Evolutionary conservation across 2,888 invertebrate species (phyloP).

Genomic region (Pandemis heparana): DNA sequence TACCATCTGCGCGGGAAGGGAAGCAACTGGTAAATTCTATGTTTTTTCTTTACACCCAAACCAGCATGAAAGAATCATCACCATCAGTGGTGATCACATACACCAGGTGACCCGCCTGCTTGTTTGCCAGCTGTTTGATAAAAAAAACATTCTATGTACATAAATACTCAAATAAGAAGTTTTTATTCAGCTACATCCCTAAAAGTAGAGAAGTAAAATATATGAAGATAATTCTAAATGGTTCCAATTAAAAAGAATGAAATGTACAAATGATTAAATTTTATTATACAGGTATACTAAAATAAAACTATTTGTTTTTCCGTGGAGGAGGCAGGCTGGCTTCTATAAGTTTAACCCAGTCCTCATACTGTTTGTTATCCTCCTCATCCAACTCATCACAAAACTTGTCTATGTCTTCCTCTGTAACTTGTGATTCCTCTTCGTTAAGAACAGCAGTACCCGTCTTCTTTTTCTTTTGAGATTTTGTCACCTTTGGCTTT

Average conservation of each 20-base stretch:
- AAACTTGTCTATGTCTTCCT: conserved; percentile 79
- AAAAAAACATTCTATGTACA: no score
- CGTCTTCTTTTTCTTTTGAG: conserved; percentile 46
- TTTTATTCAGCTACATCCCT: no score
- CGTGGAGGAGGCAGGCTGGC: conserved; percentile 67
- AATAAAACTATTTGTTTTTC: conserved; percentile 49
- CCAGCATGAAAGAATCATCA: no score
- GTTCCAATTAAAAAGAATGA: not conserved
- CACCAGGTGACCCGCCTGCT: no score
- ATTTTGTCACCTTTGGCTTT: conserved; percentile 39
- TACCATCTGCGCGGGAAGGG: no score
- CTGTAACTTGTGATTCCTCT: conserved; percentile 68
- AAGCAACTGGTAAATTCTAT: no score
- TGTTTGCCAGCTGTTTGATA: no score
- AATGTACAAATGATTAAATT: not conserved
- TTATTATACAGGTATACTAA: not conserved
- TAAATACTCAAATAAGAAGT: no score
- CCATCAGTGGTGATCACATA: no score
- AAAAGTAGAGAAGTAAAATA: no score
- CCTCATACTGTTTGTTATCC: conserved; percentile 75
- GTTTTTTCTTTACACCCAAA: no score
- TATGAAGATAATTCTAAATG: no score
- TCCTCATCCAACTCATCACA: conserved; percentile 75
- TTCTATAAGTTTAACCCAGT: conserved; percentile 78
- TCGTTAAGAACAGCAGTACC: conserved; percentile 48